These are phyloP conservation scores for Terrapene triunguis DNA, from an alignment of 2,113 vertebrate species.

Conservation along the genomic window DNA sequence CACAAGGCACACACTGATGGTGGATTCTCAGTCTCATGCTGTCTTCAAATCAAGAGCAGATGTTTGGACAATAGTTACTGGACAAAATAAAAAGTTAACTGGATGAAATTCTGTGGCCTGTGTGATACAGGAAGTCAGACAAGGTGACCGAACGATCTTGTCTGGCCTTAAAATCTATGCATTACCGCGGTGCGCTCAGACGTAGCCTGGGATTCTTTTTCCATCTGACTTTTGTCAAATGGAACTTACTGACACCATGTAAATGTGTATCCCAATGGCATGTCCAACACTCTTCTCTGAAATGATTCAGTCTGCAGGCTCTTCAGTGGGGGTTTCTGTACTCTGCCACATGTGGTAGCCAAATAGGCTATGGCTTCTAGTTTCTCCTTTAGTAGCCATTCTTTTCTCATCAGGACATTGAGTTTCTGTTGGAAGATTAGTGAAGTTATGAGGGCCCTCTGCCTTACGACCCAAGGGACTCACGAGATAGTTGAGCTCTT, in stretches of 20 bases:
- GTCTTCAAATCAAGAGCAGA: neutral
- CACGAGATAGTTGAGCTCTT: neutral
- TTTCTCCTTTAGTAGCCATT: neutral
- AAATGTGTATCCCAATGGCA: neutral
- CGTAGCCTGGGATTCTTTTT: neutral
- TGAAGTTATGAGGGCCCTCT: fast-evolving
- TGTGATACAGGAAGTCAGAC: neutral
- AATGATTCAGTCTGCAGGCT: neutral
- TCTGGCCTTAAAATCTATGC: neutral
- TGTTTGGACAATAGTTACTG: neutral
- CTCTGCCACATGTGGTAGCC: neutral
- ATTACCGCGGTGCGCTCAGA: neutral
- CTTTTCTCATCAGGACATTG: neutral
- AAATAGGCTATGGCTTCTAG: neutral
- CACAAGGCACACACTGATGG: neutral
- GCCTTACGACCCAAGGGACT: neutral
- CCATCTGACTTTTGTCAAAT: neutral
- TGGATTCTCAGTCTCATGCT: neutral
- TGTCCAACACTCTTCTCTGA: neutral
- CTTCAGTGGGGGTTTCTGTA: neutral
- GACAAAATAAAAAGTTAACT: neutral
- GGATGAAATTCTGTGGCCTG: neutral
- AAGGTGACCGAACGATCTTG: neutral
- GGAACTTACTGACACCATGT: neutral
- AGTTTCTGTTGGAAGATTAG: neutral